Evolutionary conservation across 2,888 invertebrate genomes (phyloP), one percentile per base, ranked within the genome.

Genomic region (Apamea anceps): DNA sequence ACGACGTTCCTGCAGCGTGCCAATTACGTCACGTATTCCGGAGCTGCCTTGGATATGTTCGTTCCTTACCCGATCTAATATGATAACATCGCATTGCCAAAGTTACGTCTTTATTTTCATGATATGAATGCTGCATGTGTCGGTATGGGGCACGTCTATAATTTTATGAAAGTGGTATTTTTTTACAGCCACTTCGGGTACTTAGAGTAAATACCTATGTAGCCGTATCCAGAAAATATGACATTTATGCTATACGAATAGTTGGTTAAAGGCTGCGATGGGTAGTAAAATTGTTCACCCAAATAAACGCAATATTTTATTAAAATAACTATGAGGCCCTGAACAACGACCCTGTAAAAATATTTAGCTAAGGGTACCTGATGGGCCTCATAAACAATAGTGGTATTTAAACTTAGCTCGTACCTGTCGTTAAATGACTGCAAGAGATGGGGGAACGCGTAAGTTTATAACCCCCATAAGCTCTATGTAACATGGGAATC

Each of bases 1-100:
- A 28, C n/a, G 25, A 37, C 32, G 21, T 72, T 62, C 67, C 48
- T 21, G 72, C 63, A 83, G 37, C 68, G 73, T 85, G 70, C 85
- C 85, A 76, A 84, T 84, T 75, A 73, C 25, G 62, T 74, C 54
- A 66, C 66, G 45, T 70, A 37, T 62, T 21, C 4, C 21, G 42
- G 4, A 57, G 72, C 51, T 67, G 63, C 51, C 65, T 28, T n/a
- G 21, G 25, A 76, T 65, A n/a, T 85, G 42, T 65, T 74, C 66
- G 37, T 51, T 54, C 42, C 57, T 28, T 57, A 71, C 57, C 42
- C 65, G 10, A 85, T 67, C 42, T 72, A 67, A 37, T 70, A 81
- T 54, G 37, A 51, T 72, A 77, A 51, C 66, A 28, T 48, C n/a
- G 25, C 48, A 45, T 72, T 42, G 57, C 54, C 54, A 45, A 75